A percentile compares a stretch with the other conserved stretches of the same genome.
Evolutionary conservation across 2,888 invertebrate species (phyloP).

Genomic region (Caenorhabditis sp.): DNA sequence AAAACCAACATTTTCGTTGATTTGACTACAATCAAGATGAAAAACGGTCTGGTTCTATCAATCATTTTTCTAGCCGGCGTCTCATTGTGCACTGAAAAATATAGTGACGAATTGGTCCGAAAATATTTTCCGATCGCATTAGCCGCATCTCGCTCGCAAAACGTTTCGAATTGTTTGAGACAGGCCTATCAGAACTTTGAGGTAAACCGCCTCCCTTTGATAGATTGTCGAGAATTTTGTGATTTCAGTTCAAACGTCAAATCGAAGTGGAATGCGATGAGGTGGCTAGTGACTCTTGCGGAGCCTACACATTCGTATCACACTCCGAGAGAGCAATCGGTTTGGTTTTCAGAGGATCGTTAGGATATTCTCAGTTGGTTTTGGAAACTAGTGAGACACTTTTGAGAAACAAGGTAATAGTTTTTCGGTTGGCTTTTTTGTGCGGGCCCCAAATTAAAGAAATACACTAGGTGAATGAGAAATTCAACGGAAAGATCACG

Average conservation of each 20-base stretch:
- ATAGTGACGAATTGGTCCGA: neutral
- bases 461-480: constrained; percentile 31
- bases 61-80: neutral
- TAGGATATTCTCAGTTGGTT: constrained; percentile 28
- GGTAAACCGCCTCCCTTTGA: too few species aligned
- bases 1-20: too few species aligned
- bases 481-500: constrained; percentile 3
- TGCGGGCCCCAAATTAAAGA: constrained; percentile 32
- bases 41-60: neutral
- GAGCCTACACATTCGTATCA: neutral
- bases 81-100: neutral
- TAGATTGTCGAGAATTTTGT: too few species aligned
- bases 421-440: neutral
- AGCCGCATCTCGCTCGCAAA: neutral
- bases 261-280: neutral
- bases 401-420: constrained; percentile 31
- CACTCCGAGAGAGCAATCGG: constrained; percentile 35
- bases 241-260: neutral
- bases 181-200: neutral
- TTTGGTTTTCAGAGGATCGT: constrained; percentile 44
- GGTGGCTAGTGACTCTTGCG: neutral
- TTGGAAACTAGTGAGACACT: constrained; percentile 39
- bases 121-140: neutral
- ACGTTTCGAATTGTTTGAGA: neutral
- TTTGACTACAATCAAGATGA: too few species aligned